Conservation (phyloP, 2,113 vertebrate genomes). For the Callopanchax toddi region DNA sequence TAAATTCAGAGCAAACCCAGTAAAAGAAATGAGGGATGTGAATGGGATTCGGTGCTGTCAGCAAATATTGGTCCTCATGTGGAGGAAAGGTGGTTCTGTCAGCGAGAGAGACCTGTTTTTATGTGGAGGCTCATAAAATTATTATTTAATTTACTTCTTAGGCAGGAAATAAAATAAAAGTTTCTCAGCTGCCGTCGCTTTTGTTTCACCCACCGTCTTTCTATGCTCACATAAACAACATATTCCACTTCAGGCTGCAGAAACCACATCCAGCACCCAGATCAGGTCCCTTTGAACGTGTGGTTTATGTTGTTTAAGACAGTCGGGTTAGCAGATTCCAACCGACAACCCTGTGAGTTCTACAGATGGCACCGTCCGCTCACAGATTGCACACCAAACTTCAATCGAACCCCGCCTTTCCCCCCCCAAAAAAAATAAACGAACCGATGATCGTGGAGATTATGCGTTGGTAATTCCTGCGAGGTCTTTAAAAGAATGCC, state of each 20-base stretch:
- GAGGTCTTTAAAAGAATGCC: conserved; percentile 73
- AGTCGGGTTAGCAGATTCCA: conserved; percentile 43
- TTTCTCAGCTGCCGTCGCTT: conserved; percentile 1
- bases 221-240: too few species aligned
- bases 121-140: conserved; percentile 9
- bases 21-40: conserved; percentile 32
- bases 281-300: conserved; percentile 50
- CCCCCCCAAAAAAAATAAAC: conserved; percentile 37
- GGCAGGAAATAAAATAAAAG: conserved; percentile 9
- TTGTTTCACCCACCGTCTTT: not conserved
- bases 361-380: conserved; percentile 58
- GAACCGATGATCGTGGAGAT: conserved; percentile 75
- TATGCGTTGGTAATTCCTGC: conserved; percentile 75
- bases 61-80: conserved; percentile 20
- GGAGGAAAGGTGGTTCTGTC: conserved; percentile 1
- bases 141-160: conserved; percentile 35
- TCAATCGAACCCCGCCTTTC: conserved; percentile 21
- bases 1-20: conserved; percentile 43
- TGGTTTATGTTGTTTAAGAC: conserved; percentile 51
- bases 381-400: conserved; percentile 38
- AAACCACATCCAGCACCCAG: conserved; percentile 48
- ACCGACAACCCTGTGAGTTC: conserved; percentile 40
- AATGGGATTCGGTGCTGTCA: conserved; percentile 24
- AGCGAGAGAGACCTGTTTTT: not conserved
- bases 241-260: conserved; percentile 31